Evolutionary conservation across 2,888 invertebrate genomes (phyloP), one percentile per base, ranked within the genome.

Genomic region (Melanostoma mellinum): DNA sequence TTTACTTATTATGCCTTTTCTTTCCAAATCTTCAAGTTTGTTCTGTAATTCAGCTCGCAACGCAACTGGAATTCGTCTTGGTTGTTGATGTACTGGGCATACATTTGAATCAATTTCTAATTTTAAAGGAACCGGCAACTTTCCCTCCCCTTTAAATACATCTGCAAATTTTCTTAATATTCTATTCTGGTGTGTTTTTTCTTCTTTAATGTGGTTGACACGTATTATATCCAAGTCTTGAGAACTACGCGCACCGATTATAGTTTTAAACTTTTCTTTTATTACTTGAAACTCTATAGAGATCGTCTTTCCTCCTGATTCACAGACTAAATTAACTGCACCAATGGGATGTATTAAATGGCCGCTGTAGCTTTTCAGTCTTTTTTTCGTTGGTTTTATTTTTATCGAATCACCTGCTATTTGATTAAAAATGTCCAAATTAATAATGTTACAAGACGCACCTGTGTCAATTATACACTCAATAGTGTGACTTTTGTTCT

Each of bases 111-210:
- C 44, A 6, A 44, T 44, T 3, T 44, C 3, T 44, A 4, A 44
- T 44, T 9, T 44, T 9, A 44, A n/a, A n/a, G n/a, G n/a, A n/a
- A n/a, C 10, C 44, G 44, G 1, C 33, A 33, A 8, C 9, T 52
- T 33, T 9, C n/a, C 33, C 52, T 32, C 33, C 52, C 9, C 52
- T 6, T 33, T 32, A 20, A 52, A 52, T 8, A 33, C 30, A 8
- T 52, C 6, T 3, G n/a, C 33, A 33, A 52, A 33, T 0, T 9
- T 52, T 52, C 52, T 8, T 33, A 9, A 6, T 44, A 6, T 9
- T 44, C 44, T 44, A 44, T 44, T 44, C 9, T 9, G 44, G 8
- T 44, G n/a, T 44, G n/a, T 44, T 44, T 44, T 44, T 44, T 44
- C 8, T 8, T 44, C n/a, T n/a, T n/a, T 44, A 44, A n/a, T 44